Percentiles rank a stretch among this genome's conserved stretches.
These are phyloP conservation scores for Lamellibrachia columna DNA, from an alignment of 2,888 invertebrate species.

Conservation along the genomic window DNA sequence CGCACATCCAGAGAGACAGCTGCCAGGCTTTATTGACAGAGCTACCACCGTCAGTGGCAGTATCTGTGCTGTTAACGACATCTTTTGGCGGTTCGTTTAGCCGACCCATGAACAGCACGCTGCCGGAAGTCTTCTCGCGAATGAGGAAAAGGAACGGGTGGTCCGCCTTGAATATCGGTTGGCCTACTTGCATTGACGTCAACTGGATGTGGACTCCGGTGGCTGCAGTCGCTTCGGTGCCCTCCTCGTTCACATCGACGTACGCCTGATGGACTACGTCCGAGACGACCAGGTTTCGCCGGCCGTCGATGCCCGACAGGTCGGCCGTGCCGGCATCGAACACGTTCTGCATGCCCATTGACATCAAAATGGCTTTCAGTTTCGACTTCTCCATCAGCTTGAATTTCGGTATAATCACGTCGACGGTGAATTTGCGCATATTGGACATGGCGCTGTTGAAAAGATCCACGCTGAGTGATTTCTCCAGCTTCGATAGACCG, in stretches of 20 bases:
- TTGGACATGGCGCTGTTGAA: background rate
- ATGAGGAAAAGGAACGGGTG: constrained; percentile 61
- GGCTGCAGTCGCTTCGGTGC: constrained; percentile 61
- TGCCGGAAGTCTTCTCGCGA: constrained; percentile 32
- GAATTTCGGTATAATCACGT: constrained; percentile 53
- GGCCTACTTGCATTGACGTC: background rate
- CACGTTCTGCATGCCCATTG: constrained; percentile 53
- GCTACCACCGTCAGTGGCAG: background rate
- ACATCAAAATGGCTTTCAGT: constrained; percentile 43
- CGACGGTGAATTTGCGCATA: constrained; percentile 26
- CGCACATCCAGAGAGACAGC: background rate
- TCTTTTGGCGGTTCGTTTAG: background rate
- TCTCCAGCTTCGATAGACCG: constrained; percentile 43
- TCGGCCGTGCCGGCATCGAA: constrained; percentile 47
- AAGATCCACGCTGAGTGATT: background rate
- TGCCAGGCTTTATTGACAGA: background rate
- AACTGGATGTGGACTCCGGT: constrained; percentile 35
- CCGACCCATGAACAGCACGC: constrained; percentile 35
- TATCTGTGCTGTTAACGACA: background rate
- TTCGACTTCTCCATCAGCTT: constrained; percentile 46
- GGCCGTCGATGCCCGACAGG: constrained; percentile 51
- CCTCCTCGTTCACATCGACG: constrained; percentile 62
- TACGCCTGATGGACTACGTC: constrained; percentile 58
- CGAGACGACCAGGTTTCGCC: constrained; percentile 47
- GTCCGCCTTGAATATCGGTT: constrained; percentile 45